A percentile compares a stretch with the other conserved stretches of the same genome.
phyloP scores from a whole-genome alignment of 1,140 invertebrate genomes.

The Zaprionus tsacasi region DNA sequence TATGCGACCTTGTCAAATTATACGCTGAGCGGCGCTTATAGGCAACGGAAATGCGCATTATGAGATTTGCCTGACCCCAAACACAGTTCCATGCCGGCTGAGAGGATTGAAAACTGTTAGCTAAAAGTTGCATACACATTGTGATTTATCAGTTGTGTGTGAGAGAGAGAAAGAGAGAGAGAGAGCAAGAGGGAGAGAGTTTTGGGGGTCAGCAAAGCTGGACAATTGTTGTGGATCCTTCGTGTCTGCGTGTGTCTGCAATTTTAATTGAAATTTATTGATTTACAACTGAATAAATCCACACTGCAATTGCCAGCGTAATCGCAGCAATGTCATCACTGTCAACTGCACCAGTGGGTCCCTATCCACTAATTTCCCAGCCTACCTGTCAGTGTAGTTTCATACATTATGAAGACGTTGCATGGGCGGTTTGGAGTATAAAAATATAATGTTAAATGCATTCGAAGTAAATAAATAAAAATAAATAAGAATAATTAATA shows the following conservation, averaged over 20 bases:
- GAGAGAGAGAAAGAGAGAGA: neutral
- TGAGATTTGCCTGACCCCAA: slow-evolving; percentile 53
- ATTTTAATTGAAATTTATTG: slow-evolving; percentile 83
- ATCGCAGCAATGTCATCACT: slow-evolving; percentile 54
- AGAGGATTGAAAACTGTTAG: slow-evolving; percentile 44
- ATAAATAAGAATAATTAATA: too few relatives aligned
- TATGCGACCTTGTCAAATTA: slow-evolving; percentile 74
- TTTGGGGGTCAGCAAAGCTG: slow-evolving; percentile 8
- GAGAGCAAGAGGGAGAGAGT: neutral
- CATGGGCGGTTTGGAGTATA: too few relatives aligned
- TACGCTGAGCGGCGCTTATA: slow-evolving; percentile 70
- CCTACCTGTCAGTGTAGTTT: too few relatives aligned
- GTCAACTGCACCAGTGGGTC: too few relatives aligned
- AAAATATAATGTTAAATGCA: too few relatives aligned
- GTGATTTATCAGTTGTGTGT: slow-evolving; percentile 61
- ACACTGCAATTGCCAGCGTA: slow-evolving; percentile 44
- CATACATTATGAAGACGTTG: too few relatives aligned
- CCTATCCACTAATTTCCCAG: neutral
- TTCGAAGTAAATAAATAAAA: too few relatives aligned
- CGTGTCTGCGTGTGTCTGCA: slow-evolving; percentile 61
- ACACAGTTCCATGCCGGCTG: neutral
- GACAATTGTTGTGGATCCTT: slow-evolving; percentile 60
- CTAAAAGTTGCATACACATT: slow-evolving; percentile 53
- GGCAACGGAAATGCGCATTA: slow-evolving; percentile 74
- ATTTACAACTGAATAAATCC: slow-evolving; percentile 80